Conservation (phyloP, 1,140 invertebrate species). For the Eumaeus atala region DNA sequence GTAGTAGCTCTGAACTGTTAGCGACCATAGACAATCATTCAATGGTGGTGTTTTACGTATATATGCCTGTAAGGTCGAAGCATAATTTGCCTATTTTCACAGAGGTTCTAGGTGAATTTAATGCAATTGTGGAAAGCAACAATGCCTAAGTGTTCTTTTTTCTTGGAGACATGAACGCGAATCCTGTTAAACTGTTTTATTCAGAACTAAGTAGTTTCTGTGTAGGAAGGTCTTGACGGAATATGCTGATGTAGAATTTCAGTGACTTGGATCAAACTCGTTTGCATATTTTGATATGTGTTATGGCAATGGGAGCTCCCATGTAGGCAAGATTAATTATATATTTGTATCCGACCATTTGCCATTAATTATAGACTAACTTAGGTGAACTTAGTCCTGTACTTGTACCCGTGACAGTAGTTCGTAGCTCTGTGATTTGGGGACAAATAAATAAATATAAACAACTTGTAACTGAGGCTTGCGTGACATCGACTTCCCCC, state of each 20-base stretch:
- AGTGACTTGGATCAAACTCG: not conserved
- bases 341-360: slow-evolving; percentile 3
- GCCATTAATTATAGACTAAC: not conserved
- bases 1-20: not conserved
- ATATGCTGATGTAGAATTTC: not conserved
- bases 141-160: not conserved
- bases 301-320: not conserved
- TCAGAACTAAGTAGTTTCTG: not conserved
- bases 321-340: not conserved
- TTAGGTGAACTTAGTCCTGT: not conserved
- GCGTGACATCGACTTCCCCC: not conserved
- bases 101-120: not conserved
- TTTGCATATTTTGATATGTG: not conserved
- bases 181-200: not conserved
- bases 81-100: not conserved
- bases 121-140: not conserved
- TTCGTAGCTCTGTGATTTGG: not conserved
- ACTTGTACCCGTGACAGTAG: not conserved
- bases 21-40: not conserved
- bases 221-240: not conserved
- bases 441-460: not conserved
- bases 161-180: not conserved
- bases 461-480: not conserved
- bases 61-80: not conserved
- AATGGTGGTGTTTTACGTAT: not conserved